Evolutionary conservation across 2,113 vertebrate genomes (phyloP).

Genomic region (Equus quagga): DNA sequence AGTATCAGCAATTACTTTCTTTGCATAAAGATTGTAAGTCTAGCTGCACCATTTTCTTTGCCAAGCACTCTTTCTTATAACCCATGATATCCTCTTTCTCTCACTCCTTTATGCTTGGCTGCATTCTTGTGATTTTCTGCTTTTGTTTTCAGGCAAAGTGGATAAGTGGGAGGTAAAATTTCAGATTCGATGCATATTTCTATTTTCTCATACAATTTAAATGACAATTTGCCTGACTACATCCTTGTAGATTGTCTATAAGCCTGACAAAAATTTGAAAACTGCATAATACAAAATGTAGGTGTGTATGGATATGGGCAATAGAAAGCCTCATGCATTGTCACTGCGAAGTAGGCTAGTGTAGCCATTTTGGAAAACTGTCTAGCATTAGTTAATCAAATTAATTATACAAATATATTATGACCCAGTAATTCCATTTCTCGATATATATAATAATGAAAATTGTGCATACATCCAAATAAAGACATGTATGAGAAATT

Average conservation of each 20-base stretch:
- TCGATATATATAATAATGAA: neutral
- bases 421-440: neutral
- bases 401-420: neutral
- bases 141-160: neutral
- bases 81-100: neutral
- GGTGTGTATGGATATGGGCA: neutral
- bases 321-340: fast-evolving
- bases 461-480: neutral
- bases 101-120: neutral
- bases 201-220: neutral
- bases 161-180: neutral
- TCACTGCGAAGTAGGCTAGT: neutral
- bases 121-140: neutral
- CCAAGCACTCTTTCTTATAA: neutral
- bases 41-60: neutral
- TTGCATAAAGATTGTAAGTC: neutral
- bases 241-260: neutral
- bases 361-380: neutral
- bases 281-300: too few species aligned
- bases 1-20: neutral
- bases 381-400: neutral
- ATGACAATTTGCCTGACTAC: neutral
- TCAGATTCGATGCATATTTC: neutral
- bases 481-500: neutral
- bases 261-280: neutral